A percentile compares a stretch with the other conserved stretches of the same genome.
phyloP scores from a whole-genome alignment of 2,888 invertebrate species.

The Spodoptera picta region DNA sequence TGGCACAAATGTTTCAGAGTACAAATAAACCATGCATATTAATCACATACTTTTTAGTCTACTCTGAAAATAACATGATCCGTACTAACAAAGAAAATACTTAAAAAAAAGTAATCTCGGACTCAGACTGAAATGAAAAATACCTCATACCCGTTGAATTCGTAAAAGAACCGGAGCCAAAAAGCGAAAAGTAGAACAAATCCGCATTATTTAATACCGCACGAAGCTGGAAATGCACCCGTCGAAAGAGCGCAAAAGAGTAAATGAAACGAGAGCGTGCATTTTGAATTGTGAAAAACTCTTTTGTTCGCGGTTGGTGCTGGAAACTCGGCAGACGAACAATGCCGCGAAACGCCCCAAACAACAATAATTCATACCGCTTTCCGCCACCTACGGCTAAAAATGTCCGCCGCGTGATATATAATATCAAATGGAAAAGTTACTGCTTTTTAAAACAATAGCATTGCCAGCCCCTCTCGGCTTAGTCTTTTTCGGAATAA shows the following conservation, averaged over 20 bases:
- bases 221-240: conserved; percentile 85
- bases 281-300: conserved; percentile 87
- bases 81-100: conserved; percentile 14
- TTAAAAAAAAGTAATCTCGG: conserved; percentile 46
- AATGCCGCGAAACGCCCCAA: conserved; percentile 84
- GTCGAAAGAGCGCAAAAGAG: conserved; percentile 86
- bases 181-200: conserved; percentile 80
- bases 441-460: conserved; percentile 87
- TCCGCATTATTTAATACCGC: conserved; percentile 84
- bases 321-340: conserved; percentile 83
- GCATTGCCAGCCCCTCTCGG: conserved; percentile 69
- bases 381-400: conserved; percentile 88
- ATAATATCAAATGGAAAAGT: conserved; percentile 87
- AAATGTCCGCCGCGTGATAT: conserved; percentile 87
- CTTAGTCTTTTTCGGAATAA: conserved; percentile 76
- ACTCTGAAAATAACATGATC: not conserved
- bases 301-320: conserved; percentile 82
- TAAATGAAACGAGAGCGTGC: conserved; percentile 88
- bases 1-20: not conserved
- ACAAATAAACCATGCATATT: not conserved
- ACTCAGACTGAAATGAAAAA: conserved; percentile 60
- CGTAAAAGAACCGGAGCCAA: conserved; percentile 67
- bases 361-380: conserved; percentile 88
- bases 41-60: not conserved
- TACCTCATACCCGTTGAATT: conserved; percentile 58